A percentile compares a stretch with the other conserved stretches of the same genome.
These are phyloP conservation scores for Drosophila acutilabella DNA, from an alignment of 2,888 invertebrate genomes.

Conservation along the genomic window DNA sequence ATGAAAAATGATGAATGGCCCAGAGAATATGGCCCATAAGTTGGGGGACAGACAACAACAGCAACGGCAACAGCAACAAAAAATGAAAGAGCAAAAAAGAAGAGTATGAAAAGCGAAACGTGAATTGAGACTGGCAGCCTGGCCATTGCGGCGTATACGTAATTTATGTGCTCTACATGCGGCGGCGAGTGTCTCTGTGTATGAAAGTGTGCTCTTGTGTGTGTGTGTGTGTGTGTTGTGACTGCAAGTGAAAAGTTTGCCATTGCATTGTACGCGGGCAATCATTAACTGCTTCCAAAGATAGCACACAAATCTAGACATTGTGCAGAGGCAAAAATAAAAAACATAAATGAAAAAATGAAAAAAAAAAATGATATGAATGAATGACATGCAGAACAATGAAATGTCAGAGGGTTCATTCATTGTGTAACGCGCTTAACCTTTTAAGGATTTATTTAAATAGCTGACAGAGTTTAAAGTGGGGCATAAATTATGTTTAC, in stretches of 20 bases:
- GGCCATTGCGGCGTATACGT: constrained; percentile 75
- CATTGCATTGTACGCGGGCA: constrained; percentile 28
- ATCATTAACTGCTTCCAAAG: constrained; percentile 54
- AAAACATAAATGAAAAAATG: background rate
- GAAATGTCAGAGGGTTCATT: constrained; percentile 2
- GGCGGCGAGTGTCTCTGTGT: background rate
- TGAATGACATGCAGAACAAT: constrained; percentile 35
- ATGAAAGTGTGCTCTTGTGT: constrained; percentile 1
- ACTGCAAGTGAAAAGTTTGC: constrained; percentile 66
- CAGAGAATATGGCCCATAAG: constrained; percentile 53
- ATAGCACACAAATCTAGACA: constrained; percentile 44
- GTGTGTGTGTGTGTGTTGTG: constrained; percentile 13
- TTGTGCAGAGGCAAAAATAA: constrained; percentile 1
- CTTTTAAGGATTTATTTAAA: constrained; percentile 9
- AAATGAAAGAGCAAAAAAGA: constrained; percentile 10
- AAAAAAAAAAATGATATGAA: constrained; percentile 17
- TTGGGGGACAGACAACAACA: constrained; percentile 17
- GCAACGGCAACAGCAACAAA: constrained; percentile 5
- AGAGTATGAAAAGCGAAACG: constrained; percentile 10
- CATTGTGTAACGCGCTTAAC: constrained; percentile 2
- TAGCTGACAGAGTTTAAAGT: background rate
- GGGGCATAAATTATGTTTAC: no score
- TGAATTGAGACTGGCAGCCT: constrained; percentile 51
- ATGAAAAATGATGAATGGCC: constrained; percentile 78
- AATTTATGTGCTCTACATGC: constrained; percentile 66